These are phyloP conservation scores for Nomada ferruginata DNA, from an alignment of 2,888 invertebrate species.

Conservation along the genomic window DNA sequence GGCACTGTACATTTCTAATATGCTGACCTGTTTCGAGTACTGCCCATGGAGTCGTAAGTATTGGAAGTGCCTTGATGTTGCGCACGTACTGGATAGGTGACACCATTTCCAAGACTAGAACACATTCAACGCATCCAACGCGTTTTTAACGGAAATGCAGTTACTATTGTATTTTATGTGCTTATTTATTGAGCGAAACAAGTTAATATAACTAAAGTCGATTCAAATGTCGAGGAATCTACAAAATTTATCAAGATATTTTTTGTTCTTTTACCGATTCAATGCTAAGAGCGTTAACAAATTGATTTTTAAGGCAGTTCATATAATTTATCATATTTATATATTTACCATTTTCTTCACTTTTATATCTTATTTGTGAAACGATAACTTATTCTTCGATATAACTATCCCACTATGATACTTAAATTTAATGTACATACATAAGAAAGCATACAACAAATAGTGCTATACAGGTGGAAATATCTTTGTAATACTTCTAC, in stretches of 20 bases:
- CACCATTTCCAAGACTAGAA: constrained; percentile 95
- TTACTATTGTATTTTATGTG: constrained; percentile 38
- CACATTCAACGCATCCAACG: constrained; percentile 80
- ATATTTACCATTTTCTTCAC: constrained; percentile 51
- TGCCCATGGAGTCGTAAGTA: constrained; percentile 95
- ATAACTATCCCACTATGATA: constrained; percentile 15
- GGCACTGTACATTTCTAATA: constrained; percentile 73
- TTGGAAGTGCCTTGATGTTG: constrained; percentile 88
- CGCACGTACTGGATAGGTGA: constrained; percentile 92
- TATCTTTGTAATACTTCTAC: constrained; percentile 15
- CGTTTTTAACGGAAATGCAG: constrained; percentile 69
- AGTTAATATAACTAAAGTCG: constrained; percentile 19
- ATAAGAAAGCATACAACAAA: constrained; percentile 12
- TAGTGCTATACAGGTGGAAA: constrained; percentile 16
- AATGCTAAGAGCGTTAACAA: not conserved
- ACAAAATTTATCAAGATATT: not conserved
- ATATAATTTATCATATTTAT: constrained; percentile 21
- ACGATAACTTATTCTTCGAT: constrained; percentile 8
- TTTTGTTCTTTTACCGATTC: not conserved
- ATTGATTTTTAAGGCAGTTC: constrained; percentile 57
- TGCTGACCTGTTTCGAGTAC: constrained; percentile 93
- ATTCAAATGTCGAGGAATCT: not conserved
- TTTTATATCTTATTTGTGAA: constrained; percentile 28
- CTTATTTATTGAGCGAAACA: constrained; percentile 25
- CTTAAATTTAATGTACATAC: constrained; percentile 19